Evolutionary conservation across 2,797 vertebrate genomes (phyloP).

Genomic region (Platalea minor): DNA sequence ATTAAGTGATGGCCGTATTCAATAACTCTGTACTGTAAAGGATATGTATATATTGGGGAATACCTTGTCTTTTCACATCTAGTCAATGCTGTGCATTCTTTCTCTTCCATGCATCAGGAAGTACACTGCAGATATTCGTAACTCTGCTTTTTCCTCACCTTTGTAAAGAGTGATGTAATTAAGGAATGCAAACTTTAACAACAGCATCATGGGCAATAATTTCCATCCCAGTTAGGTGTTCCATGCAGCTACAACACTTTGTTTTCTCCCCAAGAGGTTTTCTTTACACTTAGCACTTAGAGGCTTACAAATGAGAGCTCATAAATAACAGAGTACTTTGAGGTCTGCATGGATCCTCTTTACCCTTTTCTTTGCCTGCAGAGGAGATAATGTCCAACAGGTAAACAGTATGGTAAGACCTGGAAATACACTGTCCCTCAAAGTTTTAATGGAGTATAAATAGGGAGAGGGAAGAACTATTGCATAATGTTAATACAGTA

Average conservation of each 20-base stretch:
- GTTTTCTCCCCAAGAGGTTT: not conserved
- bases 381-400: not conserved
- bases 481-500: not conserved
- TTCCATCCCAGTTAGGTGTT: not conserved
- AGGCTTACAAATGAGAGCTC: not conserved
- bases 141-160: not conserved
- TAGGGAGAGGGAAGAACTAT: not conserved
- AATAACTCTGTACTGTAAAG: not conserved
- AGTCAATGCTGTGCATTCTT: not conserved
- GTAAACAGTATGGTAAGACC: not conserved
- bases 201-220: not conserved
- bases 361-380: not conserved
- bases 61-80: not conserved
- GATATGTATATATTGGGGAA: not conserved
- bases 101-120: not conserved
- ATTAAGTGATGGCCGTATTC: not conserved
- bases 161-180: not conserved
- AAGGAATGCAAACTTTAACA: not conserved
- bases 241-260: not conserved
- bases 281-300: not conserved
- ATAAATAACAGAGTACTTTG: not conserved
- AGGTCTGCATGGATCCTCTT: not conserved
- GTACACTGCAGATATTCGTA: not conserved
- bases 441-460: not conserved
- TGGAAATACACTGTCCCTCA: not conserved